Evolutionary conservation across 2,888 invertebrate species (phyloP), one percentile per base, ranked within the genome.

Genomic region (Priocnemis perturbator): DNA sequence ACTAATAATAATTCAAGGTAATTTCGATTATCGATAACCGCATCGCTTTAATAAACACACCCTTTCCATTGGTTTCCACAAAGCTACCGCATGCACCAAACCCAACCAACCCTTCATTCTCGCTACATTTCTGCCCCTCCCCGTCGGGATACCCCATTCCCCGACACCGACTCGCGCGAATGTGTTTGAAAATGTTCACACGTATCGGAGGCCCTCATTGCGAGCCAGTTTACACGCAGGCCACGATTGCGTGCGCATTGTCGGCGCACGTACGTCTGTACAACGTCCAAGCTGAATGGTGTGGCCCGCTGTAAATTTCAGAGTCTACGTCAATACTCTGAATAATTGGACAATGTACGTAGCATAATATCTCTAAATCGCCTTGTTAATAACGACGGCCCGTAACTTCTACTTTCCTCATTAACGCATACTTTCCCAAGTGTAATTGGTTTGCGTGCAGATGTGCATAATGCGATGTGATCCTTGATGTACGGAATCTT

Each of bases 21-120:
- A 77, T 82, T 78, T 75, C 74, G 73, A 77, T 78, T 74, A 71
- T 70, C 74, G 72, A 80, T 74, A 71, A 77, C 64, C 62, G 55
- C 62, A 44, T 48, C 67, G 62, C 62, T 67, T 73, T 73, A 73
- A 69, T 61, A 69, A 52, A 60, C 52, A 52, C 66, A 64, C 23
- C 56, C 69, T 70, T 53, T 59, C 71, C 37, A 62, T 77, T 53
- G 66, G 53, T 58, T 67, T 58, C 53, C 65, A 45, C 52, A 57
- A 71, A 68, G 64, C 58, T 59, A 52, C 58, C 57, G 57, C 21
- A 61, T 21, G 61, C 57, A 58, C 26, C 64, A 52, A 60, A 48
- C 50, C 48, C 48, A 26, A 30, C 37, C 44, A 47, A 50, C 9
- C 62, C 17, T 11, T 45, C 26, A 48, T 26, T 23, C 48, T 37